Percentiles rank a stretch among this genome's conserved stretches.
Evolutionary conservation across 2,888 invertebrate species (phyloP).

Genomic region (Celastrina argiolus): DNA sequence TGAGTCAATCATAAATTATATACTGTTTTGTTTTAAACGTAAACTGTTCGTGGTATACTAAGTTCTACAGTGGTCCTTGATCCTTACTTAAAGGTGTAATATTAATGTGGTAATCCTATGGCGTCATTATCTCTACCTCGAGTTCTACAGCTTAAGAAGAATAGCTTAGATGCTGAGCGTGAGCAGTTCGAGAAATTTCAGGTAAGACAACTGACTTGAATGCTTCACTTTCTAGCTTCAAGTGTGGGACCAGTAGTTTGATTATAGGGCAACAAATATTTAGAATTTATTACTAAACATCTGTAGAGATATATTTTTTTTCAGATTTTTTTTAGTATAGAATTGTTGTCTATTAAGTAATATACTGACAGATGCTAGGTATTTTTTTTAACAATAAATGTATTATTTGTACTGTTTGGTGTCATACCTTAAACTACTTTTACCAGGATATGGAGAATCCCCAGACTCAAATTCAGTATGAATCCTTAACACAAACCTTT

Average conservation of each 20-base stretch:
- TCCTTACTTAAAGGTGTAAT: conserved; percentile 44
- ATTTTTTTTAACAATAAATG: no score
- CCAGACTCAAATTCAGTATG: no score
- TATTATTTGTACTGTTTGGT: no score
- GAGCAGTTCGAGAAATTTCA: conserved; percentile 91
- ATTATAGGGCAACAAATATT: background rate
- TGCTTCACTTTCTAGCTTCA: background rate
- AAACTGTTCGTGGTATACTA: background rate
- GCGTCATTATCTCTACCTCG: conserved; percentile 85
- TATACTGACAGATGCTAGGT: no score
- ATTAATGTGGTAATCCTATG: conserved; percentile 74
- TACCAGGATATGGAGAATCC: no score
- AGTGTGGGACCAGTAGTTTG: background rate
- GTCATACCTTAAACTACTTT: no score
- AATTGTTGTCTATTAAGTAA: no score
- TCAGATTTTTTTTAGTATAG: no score
- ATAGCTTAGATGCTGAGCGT: conserved; percentile 85
- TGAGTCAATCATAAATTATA: background rate
- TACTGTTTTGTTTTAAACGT: background rate
- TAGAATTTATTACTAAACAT: background rate
- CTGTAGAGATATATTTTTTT: no score
- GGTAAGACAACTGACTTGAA: conserved; percentile 60
- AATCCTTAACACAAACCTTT: no score
- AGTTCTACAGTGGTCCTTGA: conserved; percentile 22
- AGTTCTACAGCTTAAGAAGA: conserved; percentile 85